Evolutionary conservation across 2,888 invertebrate genomes (phyloP), one percentile per base, ranked within the genome.

Genomic region (Lepidocyrtinus sp.): DNA sequence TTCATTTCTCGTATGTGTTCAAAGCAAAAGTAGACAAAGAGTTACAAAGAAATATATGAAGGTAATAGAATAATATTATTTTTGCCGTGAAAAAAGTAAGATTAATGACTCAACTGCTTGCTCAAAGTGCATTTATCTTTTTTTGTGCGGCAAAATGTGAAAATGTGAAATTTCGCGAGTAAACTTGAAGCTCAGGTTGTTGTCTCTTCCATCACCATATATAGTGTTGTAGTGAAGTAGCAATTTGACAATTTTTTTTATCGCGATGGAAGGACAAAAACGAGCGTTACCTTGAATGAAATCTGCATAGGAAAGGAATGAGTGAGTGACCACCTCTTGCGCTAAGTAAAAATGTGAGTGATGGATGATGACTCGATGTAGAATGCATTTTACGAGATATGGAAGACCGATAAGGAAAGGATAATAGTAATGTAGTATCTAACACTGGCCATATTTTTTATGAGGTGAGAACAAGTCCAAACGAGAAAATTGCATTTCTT

Each of bases 81-180:
- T 36, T 36, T 36, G 26, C 73, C 68, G 68, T 55, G 69, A 75
- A 75, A 75, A 68, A 73, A 26, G 64, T 36, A 75, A 75, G 75
- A 75, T 75, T 75, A 70, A 75, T 75, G 75, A 63, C 69, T 36
- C 12, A 12, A 36, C 5, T 45, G 59, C 21, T 50, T 24, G 17
- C 68, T 25, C 21, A 50, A 9, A 50, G 36, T 36, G 36, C 36
- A 36, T 36, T 36, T 36, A 36, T 36, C 36, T 36, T 12, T 36
- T 12, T 36, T 36, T 36, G 12, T 5, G 12, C 59, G 61, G 61
- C 61, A 36, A 59, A 26, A n/a, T n/a, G n/a, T n/a, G n/a, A 70
- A 70, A 61, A 70, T 61, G 70, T 36, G 61, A 70, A 70, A 70
- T 61, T 70, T 61, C 12, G 12, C 36, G 12, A 36, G 36, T 12